phyloP scores from a whole-genome alignment of 2,797 vertebrate genomes.

The Rhinophrynus dorsalis region DNA sequence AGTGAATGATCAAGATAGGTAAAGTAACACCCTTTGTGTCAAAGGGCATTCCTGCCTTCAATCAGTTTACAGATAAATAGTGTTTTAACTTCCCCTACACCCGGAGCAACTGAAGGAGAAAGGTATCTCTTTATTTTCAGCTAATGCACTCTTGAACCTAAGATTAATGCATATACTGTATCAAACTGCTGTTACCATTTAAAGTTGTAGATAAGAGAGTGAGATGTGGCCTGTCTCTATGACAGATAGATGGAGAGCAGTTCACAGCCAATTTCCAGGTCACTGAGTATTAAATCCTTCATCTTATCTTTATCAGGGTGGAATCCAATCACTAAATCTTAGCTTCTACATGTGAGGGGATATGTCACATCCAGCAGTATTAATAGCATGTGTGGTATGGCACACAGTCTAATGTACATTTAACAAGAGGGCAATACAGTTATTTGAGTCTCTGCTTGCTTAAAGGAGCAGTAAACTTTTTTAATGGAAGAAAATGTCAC shows the following conservation, averaged over 20 bases:
- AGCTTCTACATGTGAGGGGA: constrained; percentile 2
- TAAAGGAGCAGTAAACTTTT: too few relatives aligned
- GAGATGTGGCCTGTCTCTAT: constrained; percentile 13
- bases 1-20: constrained; percentile 26
- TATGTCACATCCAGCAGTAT: constrained; percentile 20
- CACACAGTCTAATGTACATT: too few relatives aligned
- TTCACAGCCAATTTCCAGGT: constrained; percentile 45
- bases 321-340: constrained; percentile 20
- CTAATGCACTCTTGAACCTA: constrained; percentile 48
- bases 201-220: constrained; percentile 33
- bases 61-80: constrained; percentile 45
- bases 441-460: too few relatives aligned
- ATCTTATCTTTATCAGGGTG: constrained; percentile 22
- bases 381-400: too few relatives aligned
- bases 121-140: constrained; percentile 28
- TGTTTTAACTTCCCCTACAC: constrained; percentile 32
- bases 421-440: too few relatives aligned
- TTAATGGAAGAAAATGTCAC: too few relatives aligned
- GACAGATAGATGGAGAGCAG: constrained; percentile 32
- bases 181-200: constrained; percentile 18
- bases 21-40: constrained; percentile 43
- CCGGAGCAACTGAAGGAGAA: constrained; percentile 33
- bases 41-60: constrained; percentile 32
- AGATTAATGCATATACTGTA: constrained; percentile 32
- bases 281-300: constrained; percentile 32